Conservation (phyloP, 2,113 vertebrate genomes). For the Lepidothrix coronata region DNA sequence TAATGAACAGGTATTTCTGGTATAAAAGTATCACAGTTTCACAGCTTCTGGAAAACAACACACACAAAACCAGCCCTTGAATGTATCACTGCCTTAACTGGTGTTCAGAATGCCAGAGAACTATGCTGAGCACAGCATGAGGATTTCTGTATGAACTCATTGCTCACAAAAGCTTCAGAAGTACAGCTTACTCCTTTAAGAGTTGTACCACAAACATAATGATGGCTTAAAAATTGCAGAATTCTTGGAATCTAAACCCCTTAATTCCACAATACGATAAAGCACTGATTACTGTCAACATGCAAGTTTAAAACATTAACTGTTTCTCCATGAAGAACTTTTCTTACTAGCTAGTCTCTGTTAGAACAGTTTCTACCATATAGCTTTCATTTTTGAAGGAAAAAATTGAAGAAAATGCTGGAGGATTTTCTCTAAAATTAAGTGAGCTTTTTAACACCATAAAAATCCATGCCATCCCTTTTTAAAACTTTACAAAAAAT, state of each 20-base stretch:
- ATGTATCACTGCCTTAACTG: neutral
- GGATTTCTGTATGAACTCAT: neutral
- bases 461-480: neutral
- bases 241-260: neutral
- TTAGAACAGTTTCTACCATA: neutral
- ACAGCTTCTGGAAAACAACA: neutral
- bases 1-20: neutral
- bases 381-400: neutral
- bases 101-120: neutral
- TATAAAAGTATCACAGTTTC: neutral
- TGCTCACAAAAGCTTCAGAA: neutral
- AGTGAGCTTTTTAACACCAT: neutral
- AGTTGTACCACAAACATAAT: neutral
- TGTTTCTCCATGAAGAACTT: neutral
- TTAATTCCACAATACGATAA: neutral
- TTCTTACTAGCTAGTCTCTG: neutral
- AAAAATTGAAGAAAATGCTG: neutral
- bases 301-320: neutral
- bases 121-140: neutral
- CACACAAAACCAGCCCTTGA: neutral
- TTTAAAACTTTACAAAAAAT: neutral
- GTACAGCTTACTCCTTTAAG: neutral
- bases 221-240: neutral
- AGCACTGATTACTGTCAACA: neutral
- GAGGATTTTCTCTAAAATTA: neutral